A percentile compares a stretch with the other conserved stretches of the same genome.
phyloP scores from a whole-genome alignment of 2,797 vertebrate species.

The Eurystomus glaucurus region DNA sequence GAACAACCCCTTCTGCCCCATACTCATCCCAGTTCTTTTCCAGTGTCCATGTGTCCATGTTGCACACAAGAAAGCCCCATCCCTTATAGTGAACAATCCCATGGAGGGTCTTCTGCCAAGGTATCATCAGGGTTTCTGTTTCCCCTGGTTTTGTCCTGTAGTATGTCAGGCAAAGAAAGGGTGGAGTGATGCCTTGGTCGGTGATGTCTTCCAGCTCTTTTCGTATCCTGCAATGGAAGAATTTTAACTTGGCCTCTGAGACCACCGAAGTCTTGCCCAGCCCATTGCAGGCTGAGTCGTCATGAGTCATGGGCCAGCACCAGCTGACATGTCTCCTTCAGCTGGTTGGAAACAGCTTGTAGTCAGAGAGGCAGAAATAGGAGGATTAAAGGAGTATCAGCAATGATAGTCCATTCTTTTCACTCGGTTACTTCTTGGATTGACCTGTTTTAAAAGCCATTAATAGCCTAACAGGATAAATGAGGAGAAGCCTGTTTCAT shows the following conservation, averaged over 20 bases:
- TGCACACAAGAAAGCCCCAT: not conserved
- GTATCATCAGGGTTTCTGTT: not conserved
- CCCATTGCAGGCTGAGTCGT: not conserved
- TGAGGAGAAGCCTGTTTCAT: not conserved
- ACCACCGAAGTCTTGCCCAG: not conserved
- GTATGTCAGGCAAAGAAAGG: not conserved
- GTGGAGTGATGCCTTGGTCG: not conserved
- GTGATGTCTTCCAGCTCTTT: not conserved
- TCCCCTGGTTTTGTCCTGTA: not conserved
- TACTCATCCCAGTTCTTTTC: not conserved
- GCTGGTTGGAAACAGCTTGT: not conserved
- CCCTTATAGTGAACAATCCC: not conserved
- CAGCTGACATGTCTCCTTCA: not conserved
- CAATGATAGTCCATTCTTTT: not conserved
- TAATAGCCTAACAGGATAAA: not conserved
- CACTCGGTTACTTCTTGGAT: slow-evolving; percentile 23
- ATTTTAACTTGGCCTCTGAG: not conserved
- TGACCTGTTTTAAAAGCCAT: not conserved
- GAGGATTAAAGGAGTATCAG: not conserved
- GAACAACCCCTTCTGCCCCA: not conserved
- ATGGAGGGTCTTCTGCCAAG: not conserved
- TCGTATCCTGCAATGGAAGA: not conserved
- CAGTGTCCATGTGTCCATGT: not conserved
- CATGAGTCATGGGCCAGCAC: not conserved
- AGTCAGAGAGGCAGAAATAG: slow-evolving; percentile 7